Base-by-base conservation (phyloP, 2,888 invertebrate species). In the Heliconius ismenius region DNA sequence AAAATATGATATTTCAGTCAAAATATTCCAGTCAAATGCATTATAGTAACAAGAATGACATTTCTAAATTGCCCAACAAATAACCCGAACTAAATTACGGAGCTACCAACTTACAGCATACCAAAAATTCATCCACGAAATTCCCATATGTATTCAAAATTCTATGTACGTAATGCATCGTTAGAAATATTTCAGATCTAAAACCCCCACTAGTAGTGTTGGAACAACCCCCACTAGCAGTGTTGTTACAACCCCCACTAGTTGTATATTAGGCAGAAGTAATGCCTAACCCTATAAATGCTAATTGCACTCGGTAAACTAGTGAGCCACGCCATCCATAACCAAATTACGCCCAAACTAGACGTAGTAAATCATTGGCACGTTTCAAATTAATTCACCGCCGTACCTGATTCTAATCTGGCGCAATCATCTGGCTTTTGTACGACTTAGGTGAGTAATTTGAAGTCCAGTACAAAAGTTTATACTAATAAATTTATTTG, bases 301-400 rank as follows among this genome's bases (percentile, higher is more conserved):
- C 84, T 90, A 90, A 90, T 88, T 87, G 84, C 82, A 75, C 81
- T 80, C 83, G 82, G 85, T 87, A 86, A 90, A 87, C 87, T 86
- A 88, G 84, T 83, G 82, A 80, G 80, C 87, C 87, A 83, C 88
- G 84, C 87, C 85, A 85, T 87, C 86, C 86, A 88, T 89, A 88
- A 88, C 88, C 86, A 87, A 89, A 90, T 90, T 88, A 89, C 85
- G 85, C 86, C 86, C 84, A 85, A 86, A 86, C 86, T 86, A 88
- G 86, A 80, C 84, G 83, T 84, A 84, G 86, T 92, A 89, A 91
- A 92, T 91, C 91, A 91, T 91, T 90, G 89, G 87, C 88, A 88
- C 90, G 89, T 87, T 89, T 87, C 89, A 86, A 90, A 91, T 91
- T 92, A 92, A 91, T 90, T 91, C 87, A 86, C 86, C 87, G 83